These are phyloP conservation scores for Crotophaga sulcirostris DNA, from an alignment of 2,113 vertebrate genomes.

Conservation along the genomic window DNA sequence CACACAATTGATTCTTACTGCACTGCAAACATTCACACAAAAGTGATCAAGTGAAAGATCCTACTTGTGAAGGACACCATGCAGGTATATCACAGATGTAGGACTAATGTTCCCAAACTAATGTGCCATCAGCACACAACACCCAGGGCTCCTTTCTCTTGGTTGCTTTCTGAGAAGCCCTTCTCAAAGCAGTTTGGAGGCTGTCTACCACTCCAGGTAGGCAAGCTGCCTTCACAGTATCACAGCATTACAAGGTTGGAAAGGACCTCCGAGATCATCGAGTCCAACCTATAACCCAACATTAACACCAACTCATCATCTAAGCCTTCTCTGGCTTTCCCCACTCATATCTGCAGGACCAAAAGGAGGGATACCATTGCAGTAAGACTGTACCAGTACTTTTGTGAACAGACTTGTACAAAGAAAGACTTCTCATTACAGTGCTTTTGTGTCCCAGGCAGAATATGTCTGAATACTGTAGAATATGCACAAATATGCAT, in stretches of 20 bases:
- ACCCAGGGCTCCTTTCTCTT: background rate
- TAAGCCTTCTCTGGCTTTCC: background rate
- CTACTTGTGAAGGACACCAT: background rate
- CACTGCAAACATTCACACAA: background rate
- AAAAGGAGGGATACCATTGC: background rate
- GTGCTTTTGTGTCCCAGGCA: background rate
- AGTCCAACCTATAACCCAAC: too few relatives aligned
- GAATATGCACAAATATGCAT: too few relatives aligned
- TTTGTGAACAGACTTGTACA: background rate
- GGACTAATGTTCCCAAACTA: background rate
- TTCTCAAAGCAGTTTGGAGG: background rate
- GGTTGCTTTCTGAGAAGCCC: background rate
- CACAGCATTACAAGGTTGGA: too few relatives aligned
- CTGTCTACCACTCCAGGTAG: background rate
- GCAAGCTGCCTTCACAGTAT: too few relatives aligned
- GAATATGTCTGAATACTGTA: too few relatives aligned
- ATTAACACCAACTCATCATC: too few relatives aligned
- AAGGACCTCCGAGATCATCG: too few relatives aligned
- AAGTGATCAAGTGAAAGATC: background rate
- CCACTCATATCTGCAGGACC: background rate
- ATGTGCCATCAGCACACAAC: background rate
- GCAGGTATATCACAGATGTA: background rate
- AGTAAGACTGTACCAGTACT: too few relatives aligned
- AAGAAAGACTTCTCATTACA: too few relatives aligned
- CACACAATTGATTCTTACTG: too few relatives aligned